phyloP scores from a whole-genome alignment of 2,888 invertebrate genomes.

The Gymnosoma rotundatum region DNA sequence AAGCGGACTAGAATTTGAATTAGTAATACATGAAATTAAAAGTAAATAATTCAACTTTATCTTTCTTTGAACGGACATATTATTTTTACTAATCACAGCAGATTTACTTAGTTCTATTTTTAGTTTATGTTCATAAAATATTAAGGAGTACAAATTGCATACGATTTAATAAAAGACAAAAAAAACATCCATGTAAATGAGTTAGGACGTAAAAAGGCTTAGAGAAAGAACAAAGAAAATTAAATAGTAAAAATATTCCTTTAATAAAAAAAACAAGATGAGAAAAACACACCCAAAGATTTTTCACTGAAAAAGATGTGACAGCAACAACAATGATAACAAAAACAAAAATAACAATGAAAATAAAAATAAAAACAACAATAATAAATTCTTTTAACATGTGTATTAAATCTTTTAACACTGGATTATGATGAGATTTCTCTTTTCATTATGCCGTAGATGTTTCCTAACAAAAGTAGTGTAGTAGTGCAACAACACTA shows the following conservation, averaged over 20 bases:
- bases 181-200: not conserved
- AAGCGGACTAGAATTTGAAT: too few species aligned
- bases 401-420: conserved; percentile 69
- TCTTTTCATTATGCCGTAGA: conserved; percentile 41
- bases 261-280: not conserved
- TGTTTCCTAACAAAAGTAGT: conserved; percentile 48
- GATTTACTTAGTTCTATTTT: not conserved
- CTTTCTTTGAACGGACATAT: too few species aligned
- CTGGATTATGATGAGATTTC: conserved; percentile 55
- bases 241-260: conserved; percentile 7
- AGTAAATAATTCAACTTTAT: too few species aligned
- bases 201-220: not conserved
- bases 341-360: not conserved
- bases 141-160: conserved; percentile 4
- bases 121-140: conserved; percentile 4
- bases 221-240: not conserved
- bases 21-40: too few species aligned
- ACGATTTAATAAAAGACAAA: conserved; percentile 8
- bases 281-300: conserved; percentile 20
- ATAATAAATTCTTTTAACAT: conserved; percentile 44
- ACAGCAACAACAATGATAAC: conserved; percentile 23
- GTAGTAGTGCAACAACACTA: conserved; percentile 43
- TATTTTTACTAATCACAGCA: too few species aligned
- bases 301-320: conserved; percentile 5
- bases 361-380: conserved; percentile 25